A percentile compares a stretch with the other conserved stretches of the same genome.
Conservation (phyloP, 2,888 invertebrate species). For the Cremastinae sp. region DNA sequence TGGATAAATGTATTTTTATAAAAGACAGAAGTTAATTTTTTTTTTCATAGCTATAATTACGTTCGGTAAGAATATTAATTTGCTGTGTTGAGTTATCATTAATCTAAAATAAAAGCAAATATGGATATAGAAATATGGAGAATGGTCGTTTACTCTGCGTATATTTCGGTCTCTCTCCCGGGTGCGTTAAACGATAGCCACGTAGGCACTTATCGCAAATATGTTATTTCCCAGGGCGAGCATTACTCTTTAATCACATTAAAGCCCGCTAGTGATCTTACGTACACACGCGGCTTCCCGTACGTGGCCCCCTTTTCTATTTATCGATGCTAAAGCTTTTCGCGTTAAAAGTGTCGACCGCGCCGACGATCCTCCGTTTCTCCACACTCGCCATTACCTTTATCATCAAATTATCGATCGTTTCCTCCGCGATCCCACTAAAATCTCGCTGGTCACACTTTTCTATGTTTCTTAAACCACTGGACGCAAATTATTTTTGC, state of each 20-base stretch:
- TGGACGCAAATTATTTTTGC: too few relatives aligned
- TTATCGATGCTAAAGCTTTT: slow-evolving; percentile 21
- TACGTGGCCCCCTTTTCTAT: neutral
- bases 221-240: slow-evolving; percentile 55
- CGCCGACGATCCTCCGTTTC: neutral
- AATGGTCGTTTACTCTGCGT: neutral
- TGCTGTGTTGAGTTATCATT: too few relatives aligned
- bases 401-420: neutral
- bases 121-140: too few relatives aligned
- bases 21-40: too few relatives aligned
- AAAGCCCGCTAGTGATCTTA: slow-evolving; percentile 31
- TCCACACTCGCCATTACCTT: neutral
- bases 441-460: too few relatives aligned
- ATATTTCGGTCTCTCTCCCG: slow-evolving; percentile 7
- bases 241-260: slow-evolving; percentile 55
- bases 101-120: too few relatives aligned
- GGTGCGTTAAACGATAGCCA: slow-evolving; percentile 40
- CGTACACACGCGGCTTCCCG: neutral
- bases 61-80: too few relatives aligned
- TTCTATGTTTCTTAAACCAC: too few relatives aligned
- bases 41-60: too few relatives aligned
- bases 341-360: neutral
- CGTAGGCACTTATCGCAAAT: slow-evolving; percentile 52
- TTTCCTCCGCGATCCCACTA: too few relatives aligned
- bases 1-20: too few relatives aligned